A percentile compares a stretch with the other conserved stretches of the same genome.
phyloP scores from a whole-genome alignment of 2,888 invertebrate genomes.

The Periphyllus acericola region DNA sequence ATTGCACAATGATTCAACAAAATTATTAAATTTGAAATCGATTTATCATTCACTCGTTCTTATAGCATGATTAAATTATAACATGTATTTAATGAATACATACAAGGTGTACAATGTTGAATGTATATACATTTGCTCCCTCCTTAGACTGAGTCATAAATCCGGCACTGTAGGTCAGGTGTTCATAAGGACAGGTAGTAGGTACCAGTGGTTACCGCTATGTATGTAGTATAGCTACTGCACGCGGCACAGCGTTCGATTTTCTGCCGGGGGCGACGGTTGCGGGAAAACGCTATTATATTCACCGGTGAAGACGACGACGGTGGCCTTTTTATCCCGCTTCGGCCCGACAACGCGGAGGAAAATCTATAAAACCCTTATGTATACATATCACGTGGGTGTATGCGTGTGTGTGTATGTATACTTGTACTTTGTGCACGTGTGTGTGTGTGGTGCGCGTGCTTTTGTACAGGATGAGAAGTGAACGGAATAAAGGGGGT shows the following conservation, averaged over 20 bases:
- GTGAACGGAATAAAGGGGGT: not conserved
- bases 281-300: not conserved
- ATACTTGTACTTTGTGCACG: not conserved
- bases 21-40: too few species aligned
- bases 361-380: slow-evolving; percentile 5
- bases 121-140: too few species aligned
- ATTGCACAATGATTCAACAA: too few species aligned
- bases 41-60: too few species aligned
- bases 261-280: not conserved
- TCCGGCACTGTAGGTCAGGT: too few species aligned
- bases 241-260: not conserved
- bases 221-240: too few species aligned
- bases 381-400: not conserved
- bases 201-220: too few species aligned
- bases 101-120: too few species aligned
- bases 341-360: not conserved
- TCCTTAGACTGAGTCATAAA: too few species aligned
- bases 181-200: too few species aligned
- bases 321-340: not conserved
- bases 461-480: not conserved
- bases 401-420: not conserved
- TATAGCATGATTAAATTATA: too few species aligned
- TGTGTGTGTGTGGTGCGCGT: not conserved
- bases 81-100: not conserved
- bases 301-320: not conserved